Evolutionary conservation across 2,113 vertebrate genomes (phyloP), one percentile per base, ranked within the genome.

Genomic region (Gobiocypris rarus): DNA sequence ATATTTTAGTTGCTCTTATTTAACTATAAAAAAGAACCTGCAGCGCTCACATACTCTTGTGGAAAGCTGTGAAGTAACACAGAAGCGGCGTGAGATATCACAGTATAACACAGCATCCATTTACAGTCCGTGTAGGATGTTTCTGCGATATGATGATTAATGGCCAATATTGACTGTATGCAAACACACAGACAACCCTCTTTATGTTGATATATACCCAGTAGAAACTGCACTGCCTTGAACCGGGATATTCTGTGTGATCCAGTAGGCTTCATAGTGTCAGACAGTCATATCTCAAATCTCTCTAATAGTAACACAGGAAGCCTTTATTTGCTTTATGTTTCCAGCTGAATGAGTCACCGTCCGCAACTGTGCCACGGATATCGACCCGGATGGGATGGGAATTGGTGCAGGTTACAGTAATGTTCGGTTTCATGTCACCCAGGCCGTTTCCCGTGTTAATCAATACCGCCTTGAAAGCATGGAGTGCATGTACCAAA

Each of bases 291-390:
- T n/a, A 11, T 69, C 34, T 69, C 69, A 73, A 48, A 73, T 43
- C 41, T 73, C 41, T 73, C 70, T 45, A 24, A 73, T 4, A 26
- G 38, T 24, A 48, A 22, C 11, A 45, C 17, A 59, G 67, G 4
- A 59, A 0, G 73, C 48, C 17, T 75, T 76, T 56, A 58, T 56
- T 14, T 56, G 31, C 75, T 76, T 56, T 38, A 38, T 15, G 19
- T 76, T 76, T 76, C 52, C 52, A 58, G 52, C 31, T 58, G 52
- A 76, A 75, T 75, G 34, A 70, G 67, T 70, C 67, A 70, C 19
- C 1, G 67, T 75, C 31, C 9, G 1, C 73, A 75, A 48, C 73
- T 75, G 73, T 54, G 52, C 75, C 38, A 59, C 14, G 17, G 22
- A 78, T 61, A 59, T 61, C 7, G n/a, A 73, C n/a, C 70, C n/a